Evolutionary conservation across 1,140 invertebrate genomes (phyloP).

Genomic region (Luehdorfia chinensis): DNA sequence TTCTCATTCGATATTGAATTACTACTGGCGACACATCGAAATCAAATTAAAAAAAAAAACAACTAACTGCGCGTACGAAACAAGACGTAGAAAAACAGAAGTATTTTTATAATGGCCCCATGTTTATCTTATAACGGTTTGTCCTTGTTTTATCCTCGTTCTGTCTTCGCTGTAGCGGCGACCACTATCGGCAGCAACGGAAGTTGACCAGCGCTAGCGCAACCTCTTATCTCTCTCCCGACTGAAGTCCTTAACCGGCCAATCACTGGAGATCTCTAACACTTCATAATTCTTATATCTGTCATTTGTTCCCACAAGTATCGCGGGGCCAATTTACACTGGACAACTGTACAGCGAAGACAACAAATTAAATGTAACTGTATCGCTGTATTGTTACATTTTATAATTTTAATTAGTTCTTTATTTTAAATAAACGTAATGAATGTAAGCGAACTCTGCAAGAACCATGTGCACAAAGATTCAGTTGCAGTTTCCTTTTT

Average conservation of each 20-base stretch:
- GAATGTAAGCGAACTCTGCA: neutral
- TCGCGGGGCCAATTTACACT: conserved; percentile 28
- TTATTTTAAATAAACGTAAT: conserved; percentile 3
- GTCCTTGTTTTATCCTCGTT: conserved; percentile 55
- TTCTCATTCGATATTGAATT: too few species aligned
- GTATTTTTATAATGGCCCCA: conserved; percentile 1
- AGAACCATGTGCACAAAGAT: conserved; percentile 6
- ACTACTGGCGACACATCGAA: too few species aligned
- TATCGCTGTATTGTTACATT: conserved; percentile 11
- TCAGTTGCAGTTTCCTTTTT: conserved; percentile 10
- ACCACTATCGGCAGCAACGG: conserved; percentile 45
- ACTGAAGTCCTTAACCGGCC: conserved; percentile 33
- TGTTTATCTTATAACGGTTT: conserved; percentile 35
- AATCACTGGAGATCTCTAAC: conserved; percentile 38
- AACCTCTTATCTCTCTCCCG: conserved; percentile 43
- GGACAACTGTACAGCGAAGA: conserved; percentile 32
- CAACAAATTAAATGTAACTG: conserved; percentile 18
- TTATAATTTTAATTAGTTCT: conserved; percentile 17
- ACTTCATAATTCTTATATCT: conserved; percentile 29
- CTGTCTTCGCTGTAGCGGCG: conserved; percentile 36
- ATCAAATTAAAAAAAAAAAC: too few species aligned
- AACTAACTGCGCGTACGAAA: too few species aligned
- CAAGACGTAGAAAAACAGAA: too few species aligned
- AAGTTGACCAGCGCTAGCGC: conserved; percentile 44
- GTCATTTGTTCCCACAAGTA: conserved; percentile 38